A percentile compares a stretch with the other conserved stretches of the same genome.
phyloP scores from a whole-genome alignment of 2,113 vertebrate genomes.

The Pontoporia blainvillei region DNA sequence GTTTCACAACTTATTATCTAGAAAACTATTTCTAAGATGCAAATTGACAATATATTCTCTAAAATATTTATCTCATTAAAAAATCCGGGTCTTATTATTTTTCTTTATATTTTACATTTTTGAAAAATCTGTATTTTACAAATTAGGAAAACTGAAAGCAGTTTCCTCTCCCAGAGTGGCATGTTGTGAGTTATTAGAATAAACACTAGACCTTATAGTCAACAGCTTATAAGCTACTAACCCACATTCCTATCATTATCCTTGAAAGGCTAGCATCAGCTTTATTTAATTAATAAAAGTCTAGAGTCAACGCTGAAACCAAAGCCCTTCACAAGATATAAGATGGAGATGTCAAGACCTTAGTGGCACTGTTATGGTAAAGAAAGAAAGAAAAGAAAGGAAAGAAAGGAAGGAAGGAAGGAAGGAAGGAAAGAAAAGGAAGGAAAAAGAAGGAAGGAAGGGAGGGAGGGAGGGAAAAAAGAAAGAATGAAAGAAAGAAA shows the following conservation, averaged over 20 bases:
- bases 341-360: not conserved
- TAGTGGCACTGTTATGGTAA: not conserved
- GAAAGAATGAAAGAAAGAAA: not conserved
- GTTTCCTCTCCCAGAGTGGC: not conserved
- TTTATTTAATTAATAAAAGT: not conserved
- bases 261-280: not conserved
- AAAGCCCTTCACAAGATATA: not conserved
- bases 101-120: not conserved
- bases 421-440: not conserved
- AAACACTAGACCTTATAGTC: not conserved
- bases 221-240: not conserved
- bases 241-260: not conserved
- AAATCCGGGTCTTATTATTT: constrained; percentile 3
- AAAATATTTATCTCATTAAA: constrained; percentile 1
- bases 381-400: not conserved
- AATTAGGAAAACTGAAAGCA: not conserved
- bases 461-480: not conserved
- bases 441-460: not conserved
- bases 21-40: not conserved
- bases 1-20: not conserved
- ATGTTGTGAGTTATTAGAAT: not conserved
- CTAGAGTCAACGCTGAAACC: not conserved
- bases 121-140: not conserved
- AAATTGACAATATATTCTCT: not conserved
- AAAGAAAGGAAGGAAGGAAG: not conserved